These are phyloP conservation scores for Phania funesta DNA, from an alignment of 2,888 invertebrate species.

Conservation along the genomic window DNA sequence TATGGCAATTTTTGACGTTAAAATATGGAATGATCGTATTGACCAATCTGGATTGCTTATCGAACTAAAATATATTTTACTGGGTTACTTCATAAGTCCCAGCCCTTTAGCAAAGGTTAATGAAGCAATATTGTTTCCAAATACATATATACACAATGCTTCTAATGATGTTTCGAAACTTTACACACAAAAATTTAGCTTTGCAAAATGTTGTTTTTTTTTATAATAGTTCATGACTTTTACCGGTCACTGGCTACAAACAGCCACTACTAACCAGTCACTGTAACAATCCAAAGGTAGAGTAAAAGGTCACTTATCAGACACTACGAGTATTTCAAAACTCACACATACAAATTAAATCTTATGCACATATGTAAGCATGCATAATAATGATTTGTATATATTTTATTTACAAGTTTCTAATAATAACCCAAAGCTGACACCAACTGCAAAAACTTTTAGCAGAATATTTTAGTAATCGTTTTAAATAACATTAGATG, in stretches of 20 bases:
- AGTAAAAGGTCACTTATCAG: constrained; percentile 35
- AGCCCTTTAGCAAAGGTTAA: neutral
- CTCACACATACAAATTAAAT: neutral
- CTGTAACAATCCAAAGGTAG: neutral
- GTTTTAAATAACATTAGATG: constrained; percentile 19
- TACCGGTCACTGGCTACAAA: constrained; percentile 14
- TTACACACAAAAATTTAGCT: constrained; percentile 28
- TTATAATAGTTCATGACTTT: constrained; percentile 53
- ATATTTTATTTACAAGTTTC: constrained; percentile 25
- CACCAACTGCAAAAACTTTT: constrained; percentile 2
- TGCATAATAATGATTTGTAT: neutral
- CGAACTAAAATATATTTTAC: neutral
- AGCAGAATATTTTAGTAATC: neutral
- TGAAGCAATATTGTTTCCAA: neutral
- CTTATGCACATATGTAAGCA: neutral
- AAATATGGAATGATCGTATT: too few relatives aligned
- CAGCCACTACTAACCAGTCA: neutral
- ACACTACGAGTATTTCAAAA: neutral
- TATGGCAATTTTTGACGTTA: too few relatives aligned
- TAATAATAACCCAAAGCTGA: constrained; percentile 43
- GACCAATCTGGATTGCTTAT: too few relatives aligned
- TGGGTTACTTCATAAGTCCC: neutral
- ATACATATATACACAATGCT: neutral
- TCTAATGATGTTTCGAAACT: neutral
- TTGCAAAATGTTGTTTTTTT: constrained; percentile 35